Base-by-base conservation (phyloP, 2,888 invertebrate genomes). In the Lampropteryx suffumata region DNA sequence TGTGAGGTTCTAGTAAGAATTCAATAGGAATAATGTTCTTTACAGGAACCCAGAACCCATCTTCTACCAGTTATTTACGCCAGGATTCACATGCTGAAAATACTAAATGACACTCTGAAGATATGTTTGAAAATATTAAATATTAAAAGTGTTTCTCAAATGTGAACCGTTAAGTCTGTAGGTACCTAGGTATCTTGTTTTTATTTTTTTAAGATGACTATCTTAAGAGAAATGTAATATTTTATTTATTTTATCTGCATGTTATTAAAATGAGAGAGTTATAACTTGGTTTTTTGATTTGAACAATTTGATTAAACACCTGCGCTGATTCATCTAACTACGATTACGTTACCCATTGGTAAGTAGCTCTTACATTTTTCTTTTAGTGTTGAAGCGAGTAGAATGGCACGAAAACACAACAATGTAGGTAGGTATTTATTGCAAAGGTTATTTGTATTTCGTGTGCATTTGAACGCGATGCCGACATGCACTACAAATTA, bases 21-120 rank as follows among this genome's bases (percentile, higher is more conserved):
- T 17, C 10, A 30, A 35, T 41, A 48, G 29, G 41, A 30, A 26
- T 35, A 36, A 49, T 61, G 57, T 57, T 61, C 63, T 73, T 84
- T 92, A 40, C 85, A 95, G 94, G 93, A 94, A 66, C 92, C 93
- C 27, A 90, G 94, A 64, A 80, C 86, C 37, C 94, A 95, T 72
- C 84, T 96, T 57, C 82, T 94, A 64, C 93, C 94, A 3, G 82
- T 91, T 3, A 85, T 96, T 69, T 92, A 92, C 75, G 94, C 95
- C 10, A 91, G 95, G 61, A 91, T 96, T 33, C 93, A 94, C 71
- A 88, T 96, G 69, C 70, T 96, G 26, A 92, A 86, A 73, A 91
- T 92, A 27, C 71, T 95, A 24, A 92, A 93, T 55, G 84, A 92
- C 61, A 92, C 94, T 34, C 87, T 95, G 41, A 92, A 93, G 69